Evolutionary conservation across 2,888 invertebrate species (phyloP), one percentile per base, ranked within the genome.

Genomic region (Agonopterix alstromeriana): DNA sequence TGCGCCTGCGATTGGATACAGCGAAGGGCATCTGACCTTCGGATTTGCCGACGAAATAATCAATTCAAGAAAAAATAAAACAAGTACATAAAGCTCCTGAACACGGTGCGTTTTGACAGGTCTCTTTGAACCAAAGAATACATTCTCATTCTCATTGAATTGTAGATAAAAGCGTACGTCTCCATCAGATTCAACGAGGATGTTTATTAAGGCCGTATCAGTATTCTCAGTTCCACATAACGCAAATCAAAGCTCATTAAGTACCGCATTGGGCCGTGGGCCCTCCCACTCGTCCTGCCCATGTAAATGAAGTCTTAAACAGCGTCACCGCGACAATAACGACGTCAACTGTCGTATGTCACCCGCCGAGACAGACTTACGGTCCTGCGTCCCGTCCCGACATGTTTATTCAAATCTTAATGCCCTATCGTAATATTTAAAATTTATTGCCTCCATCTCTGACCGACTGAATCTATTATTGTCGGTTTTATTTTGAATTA

Each of bases 331-430:
- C 54, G 58, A 68, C 70, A 67, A 65, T 72, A 68, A 65, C 65
- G 65, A 67, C 69, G 63, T 62, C 61, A 63, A 53, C 58, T 56
- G 71, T 64, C 64, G 62, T 64, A 64, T 66, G 70, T 75, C 77
- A 75, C 61, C 56, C 56, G 54, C 61, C 53, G 54, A 59, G 67
- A 60, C 64, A 65, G 66, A 63, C 69, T 70, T 60, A 65, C 64
- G 45, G 14, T 42, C 38, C 38, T 10, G 42, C 58, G 55, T 48
- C 52, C 51, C 52, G 46, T 12, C 58, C 54, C 67, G 77, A 81
- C 82, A 77, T 83, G 83, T 82, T 84, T 84, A 84, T 85, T 82
- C 77, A 82, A 77, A 82, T 79, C 74, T 77, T 75, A 81, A 77
- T 78, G 70, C 70, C 63, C 60, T 61, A 63, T 71, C 77, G 70